These are phyloP conservation scores for Holothuria glaberrima DNA, from an alignment of 35 echinoderm and acorn worm species.

Conservation along the genomic window DNA sequence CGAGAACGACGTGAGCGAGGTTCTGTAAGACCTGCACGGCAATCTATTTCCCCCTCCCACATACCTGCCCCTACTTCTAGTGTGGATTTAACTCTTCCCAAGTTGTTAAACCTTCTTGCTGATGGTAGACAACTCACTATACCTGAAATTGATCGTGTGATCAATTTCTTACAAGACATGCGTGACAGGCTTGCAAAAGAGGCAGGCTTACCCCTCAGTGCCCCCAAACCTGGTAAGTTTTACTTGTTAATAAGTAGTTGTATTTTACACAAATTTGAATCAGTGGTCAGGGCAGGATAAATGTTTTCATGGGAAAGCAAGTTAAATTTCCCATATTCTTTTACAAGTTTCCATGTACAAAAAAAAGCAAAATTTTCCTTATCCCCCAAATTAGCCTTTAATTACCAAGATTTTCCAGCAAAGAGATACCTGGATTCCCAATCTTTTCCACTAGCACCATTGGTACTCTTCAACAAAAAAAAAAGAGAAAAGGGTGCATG, in stretches of 20 bases:
- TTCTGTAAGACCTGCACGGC: not conserved
- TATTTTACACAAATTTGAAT: too few relatives aligned
- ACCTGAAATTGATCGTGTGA: conserved; percentile 82
- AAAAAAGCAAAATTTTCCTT: too few relatives aligned
- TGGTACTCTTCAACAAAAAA: too few relatives aligned
- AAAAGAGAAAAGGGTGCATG: too few relatives aligned
- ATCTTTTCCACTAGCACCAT: too few relatives aligned
- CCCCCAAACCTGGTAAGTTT: conserved; percentile 30
- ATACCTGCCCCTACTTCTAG: conserved; percentile 9
- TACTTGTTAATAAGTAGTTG: not conserved
- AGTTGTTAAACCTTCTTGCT: conserved; percentile 90
- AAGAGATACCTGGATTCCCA: too few relatives aligned
- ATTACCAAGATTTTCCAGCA: too few relatives aligned
- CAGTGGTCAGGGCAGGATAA: too few relatives aligned
- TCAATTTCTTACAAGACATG: conserved; percentile 77
- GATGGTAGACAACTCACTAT: conserved; percentile 91
- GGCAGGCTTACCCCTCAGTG: conserved; percentile 43
- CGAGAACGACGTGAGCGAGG: conserved; percentile 60
- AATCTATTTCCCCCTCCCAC: conserved; percentile 27
- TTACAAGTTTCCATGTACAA: too few relatives aligned
- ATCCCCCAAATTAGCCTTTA: too few relatives aligned
- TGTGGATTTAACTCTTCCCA: conserved; percentile 85
- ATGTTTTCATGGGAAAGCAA: too few relatives aligned
- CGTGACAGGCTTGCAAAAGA: conserved; percentile 78
- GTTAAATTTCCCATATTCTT: too few relatives aligned